Base-by-base conservation (phyloP, 1,140 invertebrate species). In the Phocides pigmalion region DNA sequence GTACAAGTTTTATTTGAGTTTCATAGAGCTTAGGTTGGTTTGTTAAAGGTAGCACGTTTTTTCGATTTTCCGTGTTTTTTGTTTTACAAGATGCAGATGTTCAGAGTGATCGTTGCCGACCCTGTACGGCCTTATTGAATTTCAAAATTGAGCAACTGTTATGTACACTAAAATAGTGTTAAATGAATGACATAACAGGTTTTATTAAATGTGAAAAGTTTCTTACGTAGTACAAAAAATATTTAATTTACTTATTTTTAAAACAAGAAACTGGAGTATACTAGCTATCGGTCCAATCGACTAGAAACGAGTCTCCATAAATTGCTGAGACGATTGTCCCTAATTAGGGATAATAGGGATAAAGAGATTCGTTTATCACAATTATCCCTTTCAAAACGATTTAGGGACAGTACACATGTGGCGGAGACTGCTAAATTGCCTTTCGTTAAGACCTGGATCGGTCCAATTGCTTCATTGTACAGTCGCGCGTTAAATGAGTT, bases 391-490 rank as follows among this genome's bases (percentile, higher is more conserved):
- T 59, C 39, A 25, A 59, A 59, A 59, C 42, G 25, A 59, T 59
- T 46, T 46, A 35, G 42, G 28, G 56, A 59, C 16, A 53, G 32
- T 32, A 14, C 56, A 46, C 56, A 59, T 59, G 42, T 59, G 64
- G 51, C 47, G 59, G 65, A 70, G 74, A 64, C 71, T 75, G 75
- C 64, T 79, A 75, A 84, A 82, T 82, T 79, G 75, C 71, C 76
- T 75, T 78, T 70, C 65, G 74, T 72, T 82, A 79, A 82, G 78
- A 82, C 78, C 73, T 82, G 80, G 79, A 81, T 81, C 76, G 71
- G 66, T 62, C 69, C 67, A 74, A 70, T 74, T 70, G 70, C 73
- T 65, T 70, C 54, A 58, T 69, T 68, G 42, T 64, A 63, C 68
- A 58, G 70, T 68, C 62, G 68, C 56, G 56, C 39, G 74, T 70